phyloP scores from a whole-genome alignment of 2,888 invertebrate species.

The Drosophila mettleri region DNA sequence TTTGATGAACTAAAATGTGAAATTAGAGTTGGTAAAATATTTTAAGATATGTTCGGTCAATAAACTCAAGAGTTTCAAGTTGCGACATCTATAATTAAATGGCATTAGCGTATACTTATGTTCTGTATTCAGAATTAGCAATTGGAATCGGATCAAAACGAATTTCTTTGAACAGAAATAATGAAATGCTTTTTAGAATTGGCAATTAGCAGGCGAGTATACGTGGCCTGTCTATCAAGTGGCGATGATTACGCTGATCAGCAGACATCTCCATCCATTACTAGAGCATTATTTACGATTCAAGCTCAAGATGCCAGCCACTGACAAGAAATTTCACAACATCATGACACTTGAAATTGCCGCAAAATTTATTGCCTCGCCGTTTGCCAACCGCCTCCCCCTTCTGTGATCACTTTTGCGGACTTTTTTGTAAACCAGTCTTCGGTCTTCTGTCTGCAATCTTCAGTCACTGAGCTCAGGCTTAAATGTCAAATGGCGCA shows the following conservation, averaged over 20 bases:
- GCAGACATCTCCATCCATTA: slow-evolving; percentile 57
- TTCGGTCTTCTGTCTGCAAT: slow-evolving; percentile 18
- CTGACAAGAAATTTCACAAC: slow-evolving; percentile 77
- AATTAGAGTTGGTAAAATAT: neutral
- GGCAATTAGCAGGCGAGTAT: slow-evolving; percentile 36
- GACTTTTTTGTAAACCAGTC: slow-evolving; percentile 49
- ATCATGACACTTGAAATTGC: slow-evolving; percentile 64
- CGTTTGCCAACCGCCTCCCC: slow-evolving; percentile 17
- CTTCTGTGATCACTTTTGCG: slow-evolving; percentile 3
- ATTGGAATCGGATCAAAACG: slow-evolving; percentile 22
- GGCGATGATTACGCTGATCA: slow-evolving; percentile 39
- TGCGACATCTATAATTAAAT: neutral
- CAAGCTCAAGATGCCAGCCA: slow-evolving; percentile 74
- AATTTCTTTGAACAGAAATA: slow-evolving; percentile 37
- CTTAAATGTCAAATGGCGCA: slow-evolving; percentile 60
- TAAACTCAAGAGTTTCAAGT: slow-evolving; percentile 26
- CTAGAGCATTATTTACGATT: slow-evolving; percentile 78
- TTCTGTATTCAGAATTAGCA: slow-evolving; percentile 38
- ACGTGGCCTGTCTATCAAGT: slow-evolving; percentile 62
- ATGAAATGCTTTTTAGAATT: slow-evolving; percentile 56
- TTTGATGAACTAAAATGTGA: neutral
- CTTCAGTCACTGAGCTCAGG: slow-evolving; percentile 21
- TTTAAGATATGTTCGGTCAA: slow-evolving; percentile 32
- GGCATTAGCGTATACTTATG: no score
- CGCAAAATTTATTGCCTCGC: slow-evolving; percentile 70